Conservation (phyloP, 2,797 vertebrate species). For the Trichosurus vulpecula region DNA sequence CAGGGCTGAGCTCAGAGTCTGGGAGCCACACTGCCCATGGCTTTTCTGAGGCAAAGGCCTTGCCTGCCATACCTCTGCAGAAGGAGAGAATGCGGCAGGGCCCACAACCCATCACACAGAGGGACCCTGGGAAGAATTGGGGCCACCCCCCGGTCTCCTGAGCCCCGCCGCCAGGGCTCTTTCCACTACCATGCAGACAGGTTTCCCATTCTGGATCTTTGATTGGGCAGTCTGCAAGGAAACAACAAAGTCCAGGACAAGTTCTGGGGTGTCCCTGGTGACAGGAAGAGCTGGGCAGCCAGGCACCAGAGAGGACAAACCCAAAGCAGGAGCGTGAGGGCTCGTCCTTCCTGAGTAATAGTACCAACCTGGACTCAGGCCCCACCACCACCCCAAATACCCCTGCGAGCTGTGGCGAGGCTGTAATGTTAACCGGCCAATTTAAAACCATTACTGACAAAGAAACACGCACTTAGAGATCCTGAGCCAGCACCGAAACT, state of each 20-base stretch:
- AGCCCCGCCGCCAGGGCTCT: not conserved
- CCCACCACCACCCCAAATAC: conserved; percentile 76
- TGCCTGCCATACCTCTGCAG: not conserved
- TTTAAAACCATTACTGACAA: conserved; percentile 85
- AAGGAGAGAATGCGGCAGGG: not conserved
- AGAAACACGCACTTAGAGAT: conserved; percentile 85
- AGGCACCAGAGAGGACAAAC: too few species aligned
- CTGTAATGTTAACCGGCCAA: conserved; percentile 84
- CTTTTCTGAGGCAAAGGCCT: not conserved
- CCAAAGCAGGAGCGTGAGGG: conserved; percentile 39
- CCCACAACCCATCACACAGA: too few species aligned
- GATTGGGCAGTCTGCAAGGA: not conserved
- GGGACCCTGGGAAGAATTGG: not conserved
- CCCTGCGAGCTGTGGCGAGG: conserved; percentile 81
- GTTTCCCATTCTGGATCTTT: not conserved
- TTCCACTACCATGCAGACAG: not conserved
- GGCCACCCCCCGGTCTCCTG: not conserved
- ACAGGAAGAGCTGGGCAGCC: conserved; percentile 15
- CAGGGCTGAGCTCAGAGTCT: too few species aligned
- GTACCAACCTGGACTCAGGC: conserved; percentile 81
- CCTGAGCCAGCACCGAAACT: conserved; percentile 83
- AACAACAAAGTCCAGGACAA: not conserved
- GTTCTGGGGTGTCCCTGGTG: not conserved
- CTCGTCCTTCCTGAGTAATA: conserved; percentile 57
- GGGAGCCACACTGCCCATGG: too few species aligned